phyloP scores from a whole-genome alignment of 1,140 invertebrate genomes.

The Caerostris extrusa region DNA sequence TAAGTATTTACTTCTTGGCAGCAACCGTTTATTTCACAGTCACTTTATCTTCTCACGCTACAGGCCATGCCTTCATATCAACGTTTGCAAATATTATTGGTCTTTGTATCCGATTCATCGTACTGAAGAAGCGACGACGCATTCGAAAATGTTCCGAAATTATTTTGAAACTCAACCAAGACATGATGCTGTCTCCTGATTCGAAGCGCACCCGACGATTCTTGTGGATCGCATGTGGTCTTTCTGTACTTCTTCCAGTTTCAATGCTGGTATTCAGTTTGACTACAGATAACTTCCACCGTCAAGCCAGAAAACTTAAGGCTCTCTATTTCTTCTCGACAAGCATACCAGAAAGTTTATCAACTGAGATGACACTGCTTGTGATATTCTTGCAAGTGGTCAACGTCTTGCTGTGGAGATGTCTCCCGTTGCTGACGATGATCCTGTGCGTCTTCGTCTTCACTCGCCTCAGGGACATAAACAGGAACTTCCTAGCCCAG shows the following conservation, averaged over 20 bases:
- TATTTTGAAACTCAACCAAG: conserved; percentile 20
- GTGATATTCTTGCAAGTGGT: background rate
- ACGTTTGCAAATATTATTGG: conserved; percentile 8
- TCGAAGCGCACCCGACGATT: background rate
- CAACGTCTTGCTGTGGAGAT: conserved; percentile 3
- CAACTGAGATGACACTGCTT: background rate
- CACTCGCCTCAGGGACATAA: conserved; percentile 65
- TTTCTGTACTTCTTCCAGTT: conserved; percentile 39
- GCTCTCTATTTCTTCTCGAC: background rate
- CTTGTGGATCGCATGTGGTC: background rate
- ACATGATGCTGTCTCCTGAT: conserved; percentile 13
- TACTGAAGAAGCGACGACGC: conserved; percentile 20
- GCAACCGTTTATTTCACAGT: background rate
- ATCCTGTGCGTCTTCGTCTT: conserved; percentile 54
- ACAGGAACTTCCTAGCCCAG: background rate
- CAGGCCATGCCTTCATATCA: conserved; percentile 45
- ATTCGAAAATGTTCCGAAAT: conserved; percentile 39
- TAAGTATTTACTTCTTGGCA: conserved; percentile 45
- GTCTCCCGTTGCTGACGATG: conserved; percentile 33
- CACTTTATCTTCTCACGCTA: background rate
- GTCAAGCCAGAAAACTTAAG: background rate
- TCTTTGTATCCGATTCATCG: conserved; percentile 38
- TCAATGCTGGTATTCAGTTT: background rate
- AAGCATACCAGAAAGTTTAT: background rate
- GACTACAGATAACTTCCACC: background rate